Evolutionary conservation across 92 coral and sea anemone genomes (phyloP).

Genomic region (Palythoa caribaeorum): DNA sequence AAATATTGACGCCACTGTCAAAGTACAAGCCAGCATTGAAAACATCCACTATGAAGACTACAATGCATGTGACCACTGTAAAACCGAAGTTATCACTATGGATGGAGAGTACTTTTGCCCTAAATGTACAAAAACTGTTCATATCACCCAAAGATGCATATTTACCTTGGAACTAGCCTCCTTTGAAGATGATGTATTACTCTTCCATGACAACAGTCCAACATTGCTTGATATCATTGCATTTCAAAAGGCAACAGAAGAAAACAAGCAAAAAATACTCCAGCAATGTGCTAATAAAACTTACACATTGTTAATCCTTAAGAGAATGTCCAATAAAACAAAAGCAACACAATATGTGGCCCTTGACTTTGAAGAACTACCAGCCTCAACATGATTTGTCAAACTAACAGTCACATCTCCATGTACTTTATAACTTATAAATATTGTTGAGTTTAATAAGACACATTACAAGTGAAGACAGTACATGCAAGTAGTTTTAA

Average conservation of each 20-base stretch:
- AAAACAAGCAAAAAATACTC: conserved; percentile 13
- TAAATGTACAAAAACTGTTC: conserved; percentile 19
- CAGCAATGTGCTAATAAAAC: conserved; percentile 14
- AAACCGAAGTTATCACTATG: conserved; percentile 20
- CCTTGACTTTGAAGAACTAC: conserved; percentile 27
- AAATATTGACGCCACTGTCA: conserved; percentile 17
- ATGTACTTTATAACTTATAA: conserved; percentile 2
- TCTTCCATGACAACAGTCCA: conserved; percentile 22
- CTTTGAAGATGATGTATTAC: conserved; percentile 10
- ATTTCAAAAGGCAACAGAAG: conserved; percentile 14
- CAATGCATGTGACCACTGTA: conserved; percentile 24
- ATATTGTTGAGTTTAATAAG: conserved; percentile 45
- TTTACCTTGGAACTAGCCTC: conserved; percentile 18
- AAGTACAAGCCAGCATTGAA: conserved; percentile 21
- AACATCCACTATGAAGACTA: conserved; percentile 17
- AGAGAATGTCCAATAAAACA: conserved; percentile 17
- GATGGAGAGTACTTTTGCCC: conserved; percentile 20
- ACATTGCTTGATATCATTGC: conserved; percentile 10
- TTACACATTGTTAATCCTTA: conserved; percentile 9
- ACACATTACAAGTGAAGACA: conserved; percentile 42
- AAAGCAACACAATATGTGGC: conserved; percentile 9
- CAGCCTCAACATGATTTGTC: conserved; percentile 36
- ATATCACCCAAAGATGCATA: conserved; percentile 13
- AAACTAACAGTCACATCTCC: conserved; percentile 42
- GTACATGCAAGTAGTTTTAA: conserved; percentile 45